Evolutionary conservation across 2,797 vertebrate genomes (phyloP).

Genomic region (Buphagus erythrorhynchus): DNA sequence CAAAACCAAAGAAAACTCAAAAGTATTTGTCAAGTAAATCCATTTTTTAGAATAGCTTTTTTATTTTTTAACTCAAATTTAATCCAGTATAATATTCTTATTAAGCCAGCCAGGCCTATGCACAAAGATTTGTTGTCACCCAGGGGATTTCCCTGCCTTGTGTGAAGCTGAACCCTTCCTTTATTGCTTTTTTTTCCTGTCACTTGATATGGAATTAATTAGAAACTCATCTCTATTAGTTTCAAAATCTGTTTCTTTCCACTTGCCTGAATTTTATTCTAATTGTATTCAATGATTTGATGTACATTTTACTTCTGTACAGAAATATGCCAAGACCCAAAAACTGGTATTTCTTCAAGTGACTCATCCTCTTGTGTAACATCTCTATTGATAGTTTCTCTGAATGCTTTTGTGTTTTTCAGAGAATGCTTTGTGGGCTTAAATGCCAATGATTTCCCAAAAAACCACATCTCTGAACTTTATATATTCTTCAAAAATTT

Average conservation of each 20-base stretch:
- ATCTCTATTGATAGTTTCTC: not conserved
- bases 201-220: not conserved
- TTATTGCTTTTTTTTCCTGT: not conserved
- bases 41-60: not conserved
- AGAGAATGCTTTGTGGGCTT: not conserved
- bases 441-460: not conserved
- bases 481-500: not conserved
- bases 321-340: not conserved
- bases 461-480: not conserved
- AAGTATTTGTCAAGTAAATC: not conserved
- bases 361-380: not conserved
- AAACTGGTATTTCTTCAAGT: not conserved
- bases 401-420: not conserved
- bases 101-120: not conserved
- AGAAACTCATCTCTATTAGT: not conserved
- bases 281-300: not conserved
- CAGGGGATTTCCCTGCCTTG: not conserved
- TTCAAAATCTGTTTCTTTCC: not conserved
- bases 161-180: not conserved
- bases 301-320: not conserved
- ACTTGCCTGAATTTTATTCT: not conserved
- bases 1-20: not conserved
- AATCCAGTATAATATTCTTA: not conserved
- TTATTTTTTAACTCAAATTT: not conserved
- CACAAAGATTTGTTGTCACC: not conserved